Evolutionary conservation across 2,113 vertebrate genomes (phyloP), one percentile per base, ranked within the genome.

Genomic region (Mus musculus): DNA sequence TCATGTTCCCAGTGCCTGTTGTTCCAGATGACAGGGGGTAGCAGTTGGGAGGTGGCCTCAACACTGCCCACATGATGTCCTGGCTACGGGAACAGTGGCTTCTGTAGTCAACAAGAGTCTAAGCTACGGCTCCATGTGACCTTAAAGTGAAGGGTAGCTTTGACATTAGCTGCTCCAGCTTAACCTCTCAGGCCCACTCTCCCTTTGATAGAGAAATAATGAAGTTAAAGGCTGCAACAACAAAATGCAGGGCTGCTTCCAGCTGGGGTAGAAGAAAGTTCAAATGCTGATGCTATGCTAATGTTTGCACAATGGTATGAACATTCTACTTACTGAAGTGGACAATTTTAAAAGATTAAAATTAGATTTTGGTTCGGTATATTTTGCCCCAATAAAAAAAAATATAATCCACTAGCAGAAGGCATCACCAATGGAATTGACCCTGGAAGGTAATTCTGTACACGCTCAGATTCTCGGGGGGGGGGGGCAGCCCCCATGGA

Each of bases 31-130:
- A 12, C 24, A 16, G 16, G 61, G 33, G 26, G 6, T 72, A 4
- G 30, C 3, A 19, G 56, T 0, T 20, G 42, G 26, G 30, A 67
- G 0, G 1, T 3, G 46, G 54, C n/a, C 73, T 56, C 71, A 19
- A 6, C 39, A 3, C 1, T 65, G 20, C 4, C 71, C 39, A 0
- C 3, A 9, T 9, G 9, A 3, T 13, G 19, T 7, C 77, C 46
- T 77, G 61, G 42, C 10, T 11, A 7, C 3, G 4, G 49, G 67
- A 92, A 30, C 3, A 63, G 52, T 75, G 49, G 46, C 12, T 63
- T 78, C 89, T 19, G 2, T 19, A 1, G 10, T 24, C 17, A 2
- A 71, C 24, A 33, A 46, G n/a, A 81, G 71, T 39, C 86, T 16
- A 2, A 46, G 65, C 67, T 72, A 4, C 3, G 61, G 71, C 73